These are phyloP conservation scores for Drosophila anomalata DNA, from an alignment of 2,888 invertebrate genomes.

Conservation along the genomic window DNA sequence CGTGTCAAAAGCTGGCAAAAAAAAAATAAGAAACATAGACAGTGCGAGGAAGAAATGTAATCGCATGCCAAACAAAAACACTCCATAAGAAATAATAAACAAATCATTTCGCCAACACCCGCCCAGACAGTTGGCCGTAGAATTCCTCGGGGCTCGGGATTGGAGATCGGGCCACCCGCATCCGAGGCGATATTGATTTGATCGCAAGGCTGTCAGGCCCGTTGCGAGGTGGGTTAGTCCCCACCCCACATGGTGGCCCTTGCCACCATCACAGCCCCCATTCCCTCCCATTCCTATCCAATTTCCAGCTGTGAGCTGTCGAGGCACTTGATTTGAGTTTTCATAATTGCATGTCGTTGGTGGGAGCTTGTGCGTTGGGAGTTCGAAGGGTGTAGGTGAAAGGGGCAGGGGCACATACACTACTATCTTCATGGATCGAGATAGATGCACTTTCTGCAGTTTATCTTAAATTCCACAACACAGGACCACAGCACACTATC, in stretches of 20 bases:
- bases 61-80: slow-evolving; percentile 77
- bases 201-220: slow-evolving; percentile 61
- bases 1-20: slow-evolving; percentile 47
- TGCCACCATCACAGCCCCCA: slow-evolving; percentile 2
- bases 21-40: slow-evolving; percentile 11
- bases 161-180: slow-evolving; percentile 63
- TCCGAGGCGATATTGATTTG: slow-evolving; percentile 69
- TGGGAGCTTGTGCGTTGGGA: slow-evolving; percentile 34
- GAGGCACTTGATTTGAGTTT: slow-evolving; percentile 70
- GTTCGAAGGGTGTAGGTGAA: slow-evolving; percentile 7
- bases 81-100: slow-evolving; percentile 79
- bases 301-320: slow-evolving; percentile 57
- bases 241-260: background rate
- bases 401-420: background rate
- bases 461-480: slow-evolving; percentile 5
- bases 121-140: slow-evolving; percentile 12
- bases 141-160: slow-evolving; percentile 27
- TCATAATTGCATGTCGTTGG: slow-evolving; percentile 67
- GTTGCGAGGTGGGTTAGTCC: slow-evolving; percentile 45
- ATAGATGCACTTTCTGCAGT: slow-evolving; percentile 8
- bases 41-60: slow-evolving; percentile 45
- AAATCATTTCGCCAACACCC: slow-evolving; percentile 60
- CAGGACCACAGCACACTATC: background rate
- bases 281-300: background rate
- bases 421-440: background rate